A percentile compares a stretch with the other conserved stretches of the same genome.
Conservation (phyloP, 2,888 invertebrate genomes). For the Ellobium chinense region DNA sequence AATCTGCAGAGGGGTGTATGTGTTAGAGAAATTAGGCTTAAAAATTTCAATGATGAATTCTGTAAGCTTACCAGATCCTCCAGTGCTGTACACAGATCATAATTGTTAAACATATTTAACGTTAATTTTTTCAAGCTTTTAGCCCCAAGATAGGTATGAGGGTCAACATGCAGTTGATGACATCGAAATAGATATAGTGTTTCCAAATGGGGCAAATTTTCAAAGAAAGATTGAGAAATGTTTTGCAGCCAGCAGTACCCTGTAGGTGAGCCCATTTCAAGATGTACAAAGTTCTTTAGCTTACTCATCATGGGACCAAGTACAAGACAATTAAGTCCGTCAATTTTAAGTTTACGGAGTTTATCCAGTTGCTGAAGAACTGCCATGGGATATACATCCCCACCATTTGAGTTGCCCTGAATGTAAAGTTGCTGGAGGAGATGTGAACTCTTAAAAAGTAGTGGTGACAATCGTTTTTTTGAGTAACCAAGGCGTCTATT, state of each 20-base stretch:
- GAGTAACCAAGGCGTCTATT: slow-evolving; percentile 3
- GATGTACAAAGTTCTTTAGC: neutral
- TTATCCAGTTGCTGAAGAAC: neutral
- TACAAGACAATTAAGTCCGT: neutral
- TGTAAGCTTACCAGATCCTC: neutral
- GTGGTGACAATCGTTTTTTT: neutral
- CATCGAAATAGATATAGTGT: neutral
- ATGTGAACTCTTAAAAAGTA: neutral
- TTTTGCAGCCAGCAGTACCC: neutral
- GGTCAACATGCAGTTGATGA: neutral
- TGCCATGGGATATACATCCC: neutral
- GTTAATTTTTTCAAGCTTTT: neutral
- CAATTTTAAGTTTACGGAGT: neutral
- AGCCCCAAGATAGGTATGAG: neutral
- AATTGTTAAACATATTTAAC: neutral
- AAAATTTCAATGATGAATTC: neutral
- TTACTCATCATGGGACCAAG: slow-evolving; percentile 20
- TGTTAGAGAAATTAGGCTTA: neutral
- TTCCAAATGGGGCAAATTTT: slow-evolving; percentile 7
- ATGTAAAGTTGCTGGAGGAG: neutral
- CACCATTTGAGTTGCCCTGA: neutral
- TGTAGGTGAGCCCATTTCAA: neutral
- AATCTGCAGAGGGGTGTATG: neutral
- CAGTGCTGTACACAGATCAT: slow-evolving; percentile 9
- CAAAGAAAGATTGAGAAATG: slow-evolving; percentile 1